These are phyloP conservation scores for Drosophila kepulauana DNA, from an alignment of 1,140 invertebrate species.

Conservation along the genomic window DNA sequence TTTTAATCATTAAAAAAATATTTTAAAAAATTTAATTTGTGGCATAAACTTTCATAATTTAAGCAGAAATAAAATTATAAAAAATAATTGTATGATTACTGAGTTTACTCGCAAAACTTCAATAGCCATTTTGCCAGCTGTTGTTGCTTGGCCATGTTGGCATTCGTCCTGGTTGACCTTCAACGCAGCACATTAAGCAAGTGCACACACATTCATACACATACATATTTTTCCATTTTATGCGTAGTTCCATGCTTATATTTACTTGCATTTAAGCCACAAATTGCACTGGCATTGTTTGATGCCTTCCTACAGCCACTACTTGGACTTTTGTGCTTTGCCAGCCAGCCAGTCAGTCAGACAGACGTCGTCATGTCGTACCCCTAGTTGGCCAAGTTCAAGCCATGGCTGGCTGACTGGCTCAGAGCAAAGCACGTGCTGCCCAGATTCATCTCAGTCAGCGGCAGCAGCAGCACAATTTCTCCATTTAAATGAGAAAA, in stretches of 20 bases:
- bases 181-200: slow-evolving; percentile 5
- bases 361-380: not conserved
- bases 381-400: slow-evolving; percentile 60
- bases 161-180: slow-evolving; percentile 24
- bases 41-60: not conserved
- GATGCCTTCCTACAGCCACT: slow-evolving; percentile 5
- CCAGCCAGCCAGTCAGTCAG: no score
- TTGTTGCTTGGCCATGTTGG: not conserved
- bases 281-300: slow-evolving; percentile 40
- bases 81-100: not conserved
- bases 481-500: slow-evolving; percentile 77
- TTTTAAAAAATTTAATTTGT: not conserved
- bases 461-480: slow-evolving; percentile 66
- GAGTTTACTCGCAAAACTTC: not conserved
- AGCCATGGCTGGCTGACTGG: slow-evolving; percentile 39
- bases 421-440: slow-evolving; percentile 60
- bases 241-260: slow-evolving; percentile 24
- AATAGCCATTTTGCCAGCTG: not conserved
- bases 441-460: slow-evolving; percentile 78
- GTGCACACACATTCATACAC: slow-evolving; percentile 3
- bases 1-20: not conserved
- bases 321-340: not conserved
- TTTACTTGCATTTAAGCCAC: slow-evolving; percentile 44
- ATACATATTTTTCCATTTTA: slow-evolving; percentile 11
- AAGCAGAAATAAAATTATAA: not conserved